Percentiles rank a stretch among this genome's conserved stretches.
phyloP scores from a whole-genome alignment of 2,113 vertebrate species.

The Ibidorhyncha struthersii region DNA sequence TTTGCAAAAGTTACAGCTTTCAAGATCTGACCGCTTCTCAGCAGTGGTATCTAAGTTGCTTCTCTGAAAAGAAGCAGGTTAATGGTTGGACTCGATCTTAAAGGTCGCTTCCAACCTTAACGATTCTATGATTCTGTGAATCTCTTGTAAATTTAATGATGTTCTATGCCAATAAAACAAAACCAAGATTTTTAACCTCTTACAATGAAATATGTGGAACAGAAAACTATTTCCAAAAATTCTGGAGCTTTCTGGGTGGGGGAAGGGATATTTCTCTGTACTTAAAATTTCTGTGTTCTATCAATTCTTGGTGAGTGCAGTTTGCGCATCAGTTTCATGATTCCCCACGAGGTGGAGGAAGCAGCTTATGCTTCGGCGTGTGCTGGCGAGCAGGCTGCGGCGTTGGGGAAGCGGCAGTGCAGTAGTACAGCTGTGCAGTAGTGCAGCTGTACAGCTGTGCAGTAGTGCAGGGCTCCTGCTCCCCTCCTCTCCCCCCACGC shows the following conservation, averaged over 20 bases:
- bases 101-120: too few relatives aligned
- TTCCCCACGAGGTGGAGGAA: slow-evolving; percentile 61
- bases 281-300: background rate
- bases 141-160: background rate
- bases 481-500: background rate
- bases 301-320: rapidly evolving
- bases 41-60: background rate
- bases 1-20: background rate
- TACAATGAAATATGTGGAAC: rapidly evolving
- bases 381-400: rapidly evolving
- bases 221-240: background rate
- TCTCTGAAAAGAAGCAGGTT: too few relatives aligned
- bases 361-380: background rate
- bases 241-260: background rate
- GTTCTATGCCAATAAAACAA: background rate
- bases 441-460: too few relatives aligned
- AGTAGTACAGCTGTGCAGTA: too few relatives aligned
- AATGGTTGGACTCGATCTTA: too few relatives aligned
- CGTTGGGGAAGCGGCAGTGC: background rate
- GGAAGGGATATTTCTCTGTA: background rate
- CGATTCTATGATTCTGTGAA: too few relatives aligned
- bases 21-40: background rate
- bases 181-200: rapidly evolving
- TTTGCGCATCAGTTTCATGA: background rate
- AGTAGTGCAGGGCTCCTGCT: background rate